phyloP scores from a whole-genome alignment of 2,888 invertebrate genomes.

The Folsomia manolachei region DNA sequence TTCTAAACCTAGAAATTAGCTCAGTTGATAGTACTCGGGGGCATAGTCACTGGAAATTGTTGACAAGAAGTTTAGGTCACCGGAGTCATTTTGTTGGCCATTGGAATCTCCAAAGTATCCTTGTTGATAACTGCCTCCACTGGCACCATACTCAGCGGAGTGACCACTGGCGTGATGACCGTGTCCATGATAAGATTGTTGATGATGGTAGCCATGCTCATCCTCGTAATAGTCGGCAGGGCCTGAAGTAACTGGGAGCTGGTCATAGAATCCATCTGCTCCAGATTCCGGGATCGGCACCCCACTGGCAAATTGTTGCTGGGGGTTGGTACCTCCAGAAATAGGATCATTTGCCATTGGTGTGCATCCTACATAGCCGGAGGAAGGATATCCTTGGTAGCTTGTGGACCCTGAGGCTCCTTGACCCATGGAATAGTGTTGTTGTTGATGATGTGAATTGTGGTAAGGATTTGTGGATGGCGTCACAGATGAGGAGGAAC shows the following conservation, averaged over 20 bases:
- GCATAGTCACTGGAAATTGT: slow-evolving; percentile 89
- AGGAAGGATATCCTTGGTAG: neutral
- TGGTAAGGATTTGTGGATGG: neutral
- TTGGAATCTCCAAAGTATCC: too few relatives aligned
- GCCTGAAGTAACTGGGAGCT: neutral
- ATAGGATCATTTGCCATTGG: neutral
- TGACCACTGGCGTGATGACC: neutral
- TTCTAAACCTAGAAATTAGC: slow-evolving; percentile 58
- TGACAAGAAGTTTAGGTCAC: slow-evolving; percentile 86
- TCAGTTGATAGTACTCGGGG: slow-evolving; percentile 82
- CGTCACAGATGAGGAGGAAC: neutral
- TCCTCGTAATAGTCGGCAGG: slow-evolving; percentile 6
- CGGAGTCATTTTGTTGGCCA: too few relatives aligned
- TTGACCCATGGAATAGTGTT: too few relatives aligned
- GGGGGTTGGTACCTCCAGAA: neutral
- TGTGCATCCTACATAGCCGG: neutral
- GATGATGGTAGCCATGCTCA: neutral
- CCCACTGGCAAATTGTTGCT: neutral
- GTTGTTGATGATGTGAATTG: neutral
- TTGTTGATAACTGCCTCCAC: neutral
- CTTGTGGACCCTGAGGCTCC: neutral
- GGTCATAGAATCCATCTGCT: neutral
- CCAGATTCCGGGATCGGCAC: neutral
- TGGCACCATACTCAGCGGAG: slow-evolving; percentile 2
- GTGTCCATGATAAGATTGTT: neutral